phyloP scores from a whole-genome alignment of 2,888 invertebrate species.

The Cabera pusaria region DNA sequence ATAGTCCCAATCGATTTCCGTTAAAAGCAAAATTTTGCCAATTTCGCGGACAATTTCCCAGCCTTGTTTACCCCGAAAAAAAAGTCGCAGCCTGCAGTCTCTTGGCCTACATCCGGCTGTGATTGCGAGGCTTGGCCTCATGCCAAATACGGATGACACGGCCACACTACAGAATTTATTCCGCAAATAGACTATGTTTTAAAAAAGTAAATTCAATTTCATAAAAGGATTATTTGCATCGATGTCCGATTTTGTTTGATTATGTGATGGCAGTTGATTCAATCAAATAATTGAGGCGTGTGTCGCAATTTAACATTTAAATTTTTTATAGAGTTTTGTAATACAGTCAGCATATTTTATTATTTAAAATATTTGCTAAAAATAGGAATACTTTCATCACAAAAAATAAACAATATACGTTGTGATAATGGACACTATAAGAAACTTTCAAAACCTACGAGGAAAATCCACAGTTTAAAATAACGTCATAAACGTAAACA shows the following conservation, averaged over 20 bases:
- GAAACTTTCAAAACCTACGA: too few species aligned
- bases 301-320: too few species aligned
- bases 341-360: too few species aligned
- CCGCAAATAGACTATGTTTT: conserved; percentile 42
- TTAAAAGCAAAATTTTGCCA: background rate
- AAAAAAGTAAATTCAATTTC: conserved; percentile 20
- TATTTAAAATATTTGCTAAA: too few species aligned
- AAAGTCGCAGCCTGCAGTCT: conserved; percentile 61
- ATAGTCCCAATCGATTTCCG: background rate
- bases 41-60: conserved; percentile 5
- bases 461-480: too few species aligned
- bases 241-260: conserved; percentile 3
- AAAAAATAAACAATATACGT: too few species aligned
- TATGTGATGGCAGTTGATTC: too few species aligned
- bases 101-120: conserved; percentile 73
- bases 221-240: conserved; percentile 11
- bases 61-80: conserved; percentile 36
- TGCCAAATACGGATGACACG: conserved; percentile 58
- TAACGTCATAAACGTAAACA: too few species aligned
- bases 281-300: too few species aligned
- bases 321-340: too few species aligned
- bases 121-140: conserved; percentile 69
- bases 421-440: too few species aligned
- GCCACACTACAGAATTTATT: conserved; percentile 44
- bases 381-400: too few species aligned